A percentile compares a stretch with the other conserved stretches of the same genome.
Evolutionary conservation across 2,888 invertebrate species (phyloP).

Genomic region (Drosophila suboccidentalis): DNA sequence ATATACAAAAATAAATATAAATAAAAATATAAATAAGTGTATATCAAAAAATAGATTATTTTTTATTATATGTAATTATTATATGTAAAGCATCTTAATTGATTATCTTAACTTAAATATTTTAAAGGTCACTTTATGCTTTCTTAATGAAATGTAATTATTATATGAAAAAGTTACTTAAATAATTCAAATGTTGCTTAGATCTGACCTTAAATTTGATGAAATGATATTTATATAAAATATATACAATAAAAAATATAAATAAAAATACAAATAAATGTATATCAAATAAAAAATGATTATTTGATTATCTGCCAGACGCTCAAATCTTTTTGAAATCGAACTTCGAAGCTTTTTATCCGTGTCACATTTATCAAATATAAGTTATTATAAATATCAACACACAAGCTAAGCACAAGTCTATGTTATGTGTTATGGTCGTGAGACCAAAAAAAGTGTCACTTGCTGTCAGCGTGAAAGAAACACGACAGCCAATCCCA

Average conservation of each 20-base stretch:
- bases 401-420: slow-evolving; percentile 22
- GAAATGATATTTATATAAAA: not conserved
- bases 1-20: too few species aligned
- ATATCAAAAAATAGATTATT: too few species aligned
- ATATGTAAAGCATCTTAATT: too few species aligned
- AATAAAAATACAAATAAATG: not conserved
- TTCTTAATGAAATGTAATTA: too few species aligned
- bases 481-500: slow-evolving; percentile 70
- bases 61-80: too few species aligned
- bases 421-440: not conserved
- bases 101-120: too few species aligned
- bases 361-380: slow-evolving; percentile 37
- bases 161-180: too few species aligned
- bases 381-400: slow-evolving; percentile 42
- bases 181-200: too few species aligned
- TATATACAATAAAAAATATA: not conserved
- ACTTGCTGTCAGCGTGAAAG: slow-evolving; percentile 70
- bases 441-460: slow-evolving; percentile 51
- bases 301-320: slow-evolving; percentile 4
- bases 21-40: too few species aligned
- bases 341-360: slow-evolving; percentile 29
- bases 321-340: slow-evolving; percentile 4
- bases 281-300: not conserved
- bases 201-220: too few species aligned
- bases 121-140: too few species aligned